Percentiles rank a stretch among this genome's conserved stretches.
Conservation (phyloP, 2,888 invertebrate genomes). For the Phalera bucephala region DNA sequence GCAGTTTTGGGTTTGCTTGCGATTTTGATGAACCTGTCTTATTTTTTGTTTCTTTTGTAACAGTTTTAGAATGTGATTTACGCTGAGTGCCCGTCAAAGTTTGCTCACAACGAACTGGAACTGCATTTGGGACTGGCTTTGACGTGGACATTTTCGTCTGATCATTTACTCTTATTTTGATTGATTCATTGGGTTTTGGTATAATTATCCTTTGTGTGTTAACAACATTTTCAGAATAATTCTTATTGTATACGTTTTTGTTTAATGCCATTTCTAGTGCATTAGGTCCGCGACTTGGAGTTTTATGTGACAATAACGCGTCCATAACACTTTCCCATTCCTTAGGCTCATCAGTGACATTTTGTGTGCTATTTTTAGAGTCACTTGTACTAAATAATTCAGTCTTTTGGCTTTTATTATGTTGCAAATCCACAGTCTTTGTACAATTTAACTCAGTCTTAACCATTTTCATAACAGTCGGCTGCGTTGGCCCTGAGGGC, state of each 20-base stretch:
- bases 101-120: neutral
- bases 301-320: conserved; percentile 61
- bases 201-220: conserved; percentile 22
- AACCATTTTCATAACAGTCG: conserved; percentile 18
- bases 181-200: too few relatives aligned
- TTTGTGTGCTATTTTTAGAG: conserved; percentile 10
- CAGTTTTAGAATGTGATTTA: conserved; percentile 12
- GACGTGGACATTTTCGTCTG: neutral
- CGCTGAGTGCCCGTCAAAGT: too few relatives aligned
- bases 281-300: conserved; percentile 61
- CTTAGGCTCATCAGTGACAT: conserved; percentile 8
- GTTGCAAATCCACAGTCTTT: conserved; percentile 6
- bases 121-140: neutral
- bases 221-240: conserved; percentile 29
- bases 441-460: conserved; percentile 21
- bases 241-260: conserved; percentile 41
- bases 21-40: conserved; percentile 2
- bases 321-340: conserved; percentile 70
- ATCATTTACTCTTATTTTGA: neutral
- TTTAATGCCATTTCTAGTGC: conserved; percentile 60
- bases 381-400: conserved; percentile 17
- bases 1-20: conserved; percentile 2
- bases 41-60: conserved; percentile 14
- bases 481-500: conserved; percentile 9
- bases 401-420: conserved; percentile 14